Conservation (phyloP, 2,888 invertebrate species). For the Dryocosmus kuriphilus region DNA sequence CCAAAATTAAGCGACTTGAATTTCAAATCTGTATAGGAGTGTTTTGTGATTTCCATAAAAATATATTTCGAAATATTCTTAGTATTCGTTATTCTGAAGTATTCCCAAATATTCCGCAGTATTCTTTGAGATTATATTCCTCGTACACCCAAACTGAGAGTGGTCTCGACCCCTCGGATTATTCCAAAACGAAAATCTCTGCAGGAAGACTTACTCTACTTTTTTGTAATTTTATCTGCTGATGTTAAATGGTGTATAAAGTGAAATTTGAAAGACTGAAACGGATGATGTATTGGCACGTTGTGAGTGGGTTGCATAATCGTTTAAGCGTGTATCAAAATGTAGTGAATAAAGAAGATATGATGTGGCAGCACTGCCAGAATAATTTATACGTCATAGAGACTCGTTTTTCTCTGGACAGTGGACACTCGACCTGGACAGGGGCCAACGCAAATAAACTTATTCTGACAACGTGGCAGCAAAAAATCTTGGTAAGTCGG, state of each 20-base stretch:
- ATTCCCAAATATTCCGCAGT: too few species aligned
- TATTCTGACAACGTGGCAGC: constrained; percentile 21
- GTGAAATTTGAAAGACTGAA: neutral
- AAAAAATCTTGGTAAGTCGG: constrained; percentile 5
- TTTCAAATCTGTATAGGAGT: too few species aligned
- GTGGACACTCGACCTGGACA: constrained; percentile 32
- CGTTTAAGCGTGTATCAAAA: constrained; percentile 29
- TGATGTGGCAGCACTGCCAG: constrained; percentile 29
- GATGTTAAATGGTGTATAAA: neutral
- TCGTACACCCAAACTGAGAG: too few species aligned
- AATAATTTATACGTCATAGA: constrained; percentile 36
- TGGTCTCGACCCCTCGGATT: too few species aligned
- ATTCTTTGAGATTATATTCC: too few species aligned
- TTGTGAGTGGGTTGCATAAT: constrained; percentile 7
- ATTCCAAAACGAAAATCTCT: too few species aligned
- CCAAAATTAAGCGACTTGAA: too few species aligned
- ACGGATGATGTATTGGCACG: constrained; percentile 22
- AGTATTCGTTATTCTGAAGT: too few species aligned
- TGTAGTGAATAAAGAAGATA: constrained; percentile 26
- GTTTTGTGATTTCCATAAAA: too few species aligned
- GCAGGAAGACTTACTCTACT: neutral
- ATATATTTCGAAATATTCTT: too few species aligned
- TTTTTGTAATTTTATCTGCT: neutral
- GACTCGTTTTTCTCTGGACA: constrained; percentile 36
- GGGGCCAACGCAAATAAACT: constrained; percentile 38